Percentiles rank a stretch among this genome's conserved stretches.
These are phyloP conservation scores for Zhuqinia jingwanae DNA, from an alignment of 2,888 invertebrate species.

Conservation along the genomic window DNA sequence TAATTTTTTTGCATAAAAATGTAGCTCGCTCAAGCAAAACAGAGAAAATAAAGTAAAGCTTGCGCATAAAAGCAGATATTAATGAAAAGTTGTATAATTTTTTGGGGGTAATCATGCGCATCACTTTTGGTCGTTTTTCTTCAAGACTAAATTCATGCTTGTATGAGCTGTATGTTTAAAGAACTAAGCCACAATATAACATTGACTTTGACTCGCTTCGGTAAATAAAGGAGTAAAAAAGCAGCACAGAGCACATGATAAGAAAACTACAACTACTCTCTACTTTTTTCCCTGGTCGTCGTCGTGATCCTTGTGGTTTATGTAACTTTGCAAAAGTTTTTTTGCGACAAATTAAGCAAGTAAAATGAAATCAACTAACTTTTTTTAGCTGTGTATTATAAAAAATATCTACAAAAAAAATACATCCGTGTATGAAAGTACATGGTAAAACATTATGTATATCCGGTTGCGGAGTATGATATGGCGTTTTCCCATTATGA, in stretches of 20 bases:
- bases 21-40: background rate
- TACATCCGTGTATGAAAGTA: background rate
- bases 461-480: too few species aligned
- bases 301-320: constrained; percentile 60
- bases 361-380: constrained; percentile 50
- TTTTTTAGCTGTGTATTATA: too few species aligned
- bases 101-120: constrained; percentile 61
- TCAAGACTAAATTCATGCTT: background rate
- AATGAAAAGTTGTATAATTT: constrained; percentile 66
- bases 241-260: too few species aligned
- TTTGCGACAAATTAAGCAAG: constrained; percentile 59
- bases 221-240: too few species aligned
- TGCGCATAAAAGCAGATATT: constrained; percentile 31
- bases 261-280: background rate
- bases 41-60: background rate
- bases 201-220: constrained; percentile 42
- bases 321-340: constrained; percentile 54
- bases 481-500: too few species aligned
- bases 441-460: background rate
- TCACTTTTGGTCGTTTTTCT: too few species aligned
- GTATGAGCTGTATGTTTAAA: background rate
- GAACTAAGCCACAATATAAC: too few species aligned
- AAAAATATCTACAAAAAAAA: constrained; percentile 27
- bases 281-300: background rate
- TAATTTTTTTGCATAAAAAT: constrained; percentile 38